Base-by-base conservation (phyloP, 2,797 vertebrate species). In the Enteromius fasciolatus region DNA sequence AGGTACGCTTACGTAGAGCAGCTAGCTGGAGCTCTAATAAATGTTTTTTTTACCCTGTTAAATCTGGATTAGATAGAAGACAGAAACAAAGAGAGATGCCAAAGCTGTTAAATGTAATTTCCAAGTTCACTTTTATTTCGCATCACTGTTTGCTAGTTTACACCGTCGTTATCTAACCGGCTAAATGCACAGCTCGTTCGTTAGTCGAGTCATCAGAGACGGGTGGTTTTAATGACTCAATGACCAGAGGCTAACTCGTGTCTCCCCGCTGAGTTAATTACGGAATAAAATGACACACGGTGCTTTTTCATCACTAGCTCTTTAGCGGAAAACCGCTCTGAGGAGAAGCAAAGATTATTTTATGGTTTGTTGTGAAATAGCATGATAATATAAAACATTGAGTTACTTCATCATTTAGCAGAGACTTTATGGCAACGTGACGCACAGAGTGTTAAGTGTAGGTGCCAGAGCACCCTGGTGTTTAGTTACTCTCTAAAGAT, bases 141-240 rank as follows among this genome's bases (percentile, higher is more conserved):
- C 28, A 17, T 84, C 89, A 87, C 88, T 91, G 67, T 89, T 89
- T 89, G 84, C 80, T 86, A 41, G 87, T 67, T 63, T 68, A 70
- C 36, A 72, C 66, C 9, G 11, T 57, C 44, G 44, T 70, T 79
- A 83, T 79, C 59, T 23, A 73, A 78, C 78, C 18, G 39, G 64
- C 67, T 79, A 78, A 84, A 84, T 28, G 46, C 25, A 68, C 74
- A 50, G 23, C 79, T 75, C 31, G 15, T 82, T 59, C 28, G 46
- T 72, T 82, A 46, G 67, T 63, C 41, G 64, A 69, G 70, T 52
- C 64, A 76, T 79, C 46, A 66, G 86, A 31, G 46, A 73, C 57
- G 50, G 88, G 88, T 89, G 87, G 88, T 88, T 92, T 91, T 90
- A 90, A 87, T 91, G 87, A 86, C 75, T 76, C 78, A 63, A 18